Base-by-base conservation (phyloP, 2,797 vertebrate genomes). In the Ctenopoma multispine region DNA sequence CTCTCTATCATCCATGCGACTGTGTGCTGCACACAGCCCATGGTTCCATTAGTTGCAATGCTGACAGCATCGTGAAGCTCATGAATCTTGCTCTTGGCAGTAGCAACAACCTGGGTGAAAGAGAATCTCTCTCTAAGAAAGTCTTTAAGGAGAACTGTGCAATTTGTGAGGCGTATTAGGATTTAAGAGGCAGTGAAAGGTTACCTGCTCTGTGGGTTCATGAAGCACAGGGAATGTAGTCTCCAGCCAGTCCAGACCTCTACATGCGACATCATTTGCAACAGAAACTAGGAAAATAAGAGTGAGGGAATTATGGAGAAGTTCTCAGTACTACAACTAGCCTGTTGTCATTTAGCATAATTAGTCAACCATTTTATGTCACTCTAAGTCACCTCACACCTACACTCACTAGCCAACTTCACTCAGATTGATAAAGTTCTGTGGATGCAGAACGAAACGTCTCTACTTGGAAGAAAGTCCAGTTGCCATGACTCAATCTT, bases 201-300 rank as follows among this genome's bases (percentile, higher is more conserved):
- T 83, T 87, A 98, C 97, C 96, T 96, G 90, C n/a, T 95, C 90
- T 18, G 95, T 94, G 21, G 96, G 94, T 63, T 96, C 89, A 69
- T 95, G 93, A 50, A 98, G 83, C 80, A 96, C 92, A 54, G 96
- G 97, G 69, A 98, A 92, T 8, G 87, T 93, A 50, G 92, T 91
- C 90, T 97, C 97, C 69, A 99, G 93, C 93, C 94, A 96, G 89
- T 98, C 96, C 15, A 99, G 92, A 76, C 96, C 94, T 88, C 94
- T 95, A 71, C 97, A 99, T 0, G 96, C 96, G 73, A 96, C 90
- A 60, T 80, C 90, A 87, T 98, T 98, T 73, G 94, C 96, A 83
- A 94, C 61, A 4, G 93, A 93, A 94, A 98, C 97, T 99, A 70
- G 34, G 29, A 20, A 84, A 69, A 70, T 15, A 54, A 57, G 12